Evolutionary conservation across 2,888 invertebrate species (phyloP), one percentile per base, ranked within the genome.

Genomic region (Hedychridium roseum): DNA sequence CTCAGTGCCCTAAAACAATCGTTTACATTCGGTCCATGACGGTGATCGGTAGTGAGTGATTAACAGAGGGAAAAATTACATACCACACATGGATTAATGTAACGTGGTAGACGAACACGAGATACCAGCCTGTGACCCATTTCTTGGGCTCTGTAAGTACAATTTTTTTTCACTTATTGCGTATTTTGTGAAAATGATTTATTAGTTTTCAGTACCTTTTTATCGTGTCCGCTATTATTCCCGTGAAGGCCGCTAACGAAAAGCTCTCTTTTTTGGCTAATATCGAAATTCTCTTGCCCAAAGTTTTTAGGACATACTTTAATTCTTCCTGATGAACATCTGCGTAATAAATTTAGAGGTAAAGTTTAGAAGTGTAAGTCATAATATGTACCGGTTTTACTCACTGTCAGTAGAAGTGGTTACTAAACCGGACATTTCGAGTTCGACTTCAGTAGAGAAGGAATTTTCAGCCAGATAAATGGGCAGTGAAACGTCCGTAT

Each of bases 211-310:
- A 2, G 2, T 63, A 84, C 84, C 85, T 81, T 66, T 82, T 80
- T 37, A 85, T 80, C 17, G 90, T 90, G 65, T 88, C 88, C 61
- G 85, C 84, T 1, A 89, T 87, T 79, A 88, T 82, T 65, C 85
- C 83, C 28, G 87, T 83, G 71, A 84, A 82, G 70, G 86, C 85
- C 16, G 84, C 80, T 43, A 85, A 74, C 70, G 82, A 82, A 70
- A 79, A 85, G 79, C 81, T 80, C 77, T 80, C 83, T 82, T 84
- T 84, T 76, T 80, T 84, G 44, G 85, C 78, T 26, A 91, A 76
- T 61, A 90, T 82, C 80, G 86, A 76, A 70, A 91, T 82, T 38
- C 85, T 87, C 77, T 86, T 87, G 12, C 88, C 88, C 12, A 87
- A 81, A 6, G 86, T 87, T 66, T 85, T 83, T 73, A 88, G 86